Conservation (phyloP, 2,113 vertebrate genomes). For the Odobenus rosmarus region DNA sequence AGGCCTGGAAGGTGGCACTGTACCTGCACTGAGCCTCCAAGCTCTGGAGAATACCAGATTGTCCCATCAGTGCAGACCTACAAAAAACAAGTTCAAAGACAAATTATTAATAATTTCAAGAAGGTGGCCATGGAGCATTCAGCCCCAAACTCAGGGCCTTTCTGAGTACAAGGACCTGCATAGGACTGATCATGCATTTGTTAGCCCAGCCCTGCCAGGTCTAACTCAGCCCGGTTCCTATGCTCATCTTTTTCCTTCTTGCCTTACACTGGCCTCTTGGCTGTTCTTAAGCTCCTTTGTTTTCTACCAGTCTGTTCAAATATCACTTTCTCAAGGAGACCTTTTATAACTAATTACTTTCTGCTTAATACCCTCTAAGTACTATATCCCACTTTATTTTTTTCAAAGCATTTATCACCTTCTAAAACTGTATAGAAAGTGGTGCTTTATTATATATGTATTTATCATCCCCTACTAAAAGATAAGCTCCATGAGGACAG, state of each 20-base stretch:
- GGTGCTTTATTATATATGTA: background rate
- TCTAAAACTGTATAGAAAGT: background rate
- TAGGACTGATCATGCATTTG: fast-evolving
- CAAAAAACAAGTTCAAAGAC: background rate
- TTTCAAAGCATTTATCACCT: background rate
- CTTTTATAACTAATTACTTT: background rate
- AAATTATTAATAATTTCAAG: background rate
- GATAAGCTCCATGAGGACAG: background rate
- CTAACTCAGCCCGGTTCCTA: too few species aligned
- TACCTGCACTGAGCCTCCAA: background rate
- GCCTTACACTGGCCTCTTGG: background rate
- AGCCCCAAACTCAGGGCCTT: background rate
- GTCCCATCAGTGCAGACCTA: background rate
- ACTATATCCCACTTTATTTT: background rate
- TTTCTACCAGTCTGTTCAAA: background rate
- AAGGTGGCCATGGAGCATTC: background rate
- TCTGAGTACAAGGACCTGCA: background rate
- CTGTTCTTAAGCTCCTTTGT: background rate
- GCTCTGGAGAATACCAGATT: background rate
- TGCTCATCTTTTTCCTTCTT: background rate
- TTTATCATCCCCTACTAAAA: background rate
- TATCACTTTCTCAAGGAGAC: background rate
- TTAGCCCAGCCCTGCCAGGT: fast-evolving
- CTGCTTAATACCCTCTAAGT: background rate
- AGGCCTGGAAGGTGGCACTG: background rate